These are phyloP conservation scores for Selenia dentaria DNA, from an alignment of 2,888 invertebrate genomes.

Conservation along the genomic window DNA sequence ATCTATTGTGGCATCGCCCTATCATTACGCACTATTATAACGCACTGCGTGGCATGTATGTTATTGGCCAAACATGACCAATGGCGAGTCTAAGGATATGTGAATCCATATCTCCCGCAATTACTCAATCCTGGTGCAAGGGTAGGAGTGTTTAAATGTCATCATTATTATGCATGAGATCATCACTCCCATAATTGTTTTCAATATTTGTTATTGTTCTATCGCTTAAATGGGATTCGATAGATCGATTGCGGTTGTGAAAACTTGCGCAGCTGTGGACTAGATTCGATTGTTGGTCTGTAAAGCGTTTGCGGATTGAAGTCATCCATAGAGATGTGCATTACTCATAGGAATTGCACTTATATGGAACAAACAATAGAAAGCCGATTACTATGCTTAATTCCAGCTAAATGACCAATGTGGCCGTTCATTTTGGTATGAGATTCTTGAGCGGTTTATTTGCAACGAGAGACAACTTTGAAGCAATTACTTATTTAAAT, in stretches of 20 bases:
- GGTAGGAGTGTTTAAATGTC: too few relatives aligned
- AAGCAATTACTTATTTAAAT: too few relatives aligned
- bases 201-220: slow-evolving; percentile 31
- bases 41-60: too few relatives aligned
- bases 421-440: background rate
- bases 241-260: slow-evolving; percentile 38
- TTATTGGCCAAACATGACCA: too few relatives aligned
- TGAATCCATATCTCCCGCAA: too few relatives aligned
- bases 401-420: slow-evolving; percentile 20
- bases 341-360: slow-evolving; percentile 32
- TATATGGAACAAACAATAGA: slow-evolving; percentile 23
- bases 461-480: too few relatives aligned
- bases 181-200: slow-evolving; percentile 25
- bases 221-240: slow-evolving; percentile 32
- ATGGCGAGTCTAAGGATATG: too few relatives aligned
- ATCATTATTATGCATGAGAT: slow-evolving; percentile 11
- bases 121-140: too few relatives aligned
- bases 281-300: slow-evolving; percentile 19
- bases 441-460: background rate
- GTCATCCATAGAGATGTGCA: slow-evolving; percentile 33
- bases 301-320: slow-evolving; percentile 16
- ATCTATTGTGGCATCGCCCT: too few relatives aligned
- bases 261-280: slow-evolving; percentile 40
- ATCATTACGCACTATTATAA: too few relatives aligned
- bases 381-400: slow-evolving; percentile 25